These are phyloP conservation scores for Sternotherus odoratus DNA, from an alignment of 2,797 vertebrate genomes.

Conservation along the genomic window DNA sequence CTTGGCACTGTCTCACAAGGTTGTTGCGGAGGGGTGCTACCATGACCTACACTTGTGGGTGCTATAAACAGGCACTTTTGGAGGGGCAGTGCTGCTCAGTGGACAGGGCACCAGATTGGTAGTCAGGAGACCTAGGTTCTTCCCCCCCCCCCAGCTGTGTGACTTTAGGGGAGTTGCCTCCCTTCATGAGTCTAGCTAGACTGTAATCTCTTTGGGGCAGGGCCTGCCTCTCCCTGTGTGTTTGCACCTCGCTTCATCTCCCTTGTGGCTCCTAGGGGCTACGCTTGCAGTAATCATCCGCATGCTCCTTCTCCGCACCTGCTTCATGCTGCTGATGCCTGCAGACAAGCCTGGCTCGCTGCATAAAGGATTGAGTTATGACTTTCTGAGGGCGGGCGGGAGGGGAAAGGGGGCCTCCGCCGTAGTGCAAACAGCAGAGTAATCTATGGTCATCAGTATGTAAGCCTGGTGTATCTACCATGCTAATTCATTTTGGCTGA, in stretches of 20 bases:
- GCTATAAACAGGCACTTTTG: background rate
- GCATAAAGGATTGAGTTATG: background rate
- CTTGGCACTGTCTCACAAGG: fast-evolving
- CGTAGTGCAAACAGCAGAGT: background rate
- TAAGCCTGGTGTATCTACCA: background rate
- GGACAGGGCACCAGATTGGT: background rate
- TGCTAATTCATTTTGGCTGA: slow-evolving; percentile 35
- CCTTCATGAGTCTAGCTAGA: background rate
- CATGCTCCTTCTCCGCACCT: too few relatives aligned
- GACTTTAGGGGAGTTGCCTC: background rate
- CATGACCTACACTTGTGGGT: background rate
- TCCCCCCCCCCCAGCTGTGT: background rate
- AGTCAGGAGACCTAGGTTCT: background rate
- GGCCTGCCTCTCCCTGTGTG: background rate
- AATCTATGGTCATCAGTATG: slow-evolving; percentile 7
- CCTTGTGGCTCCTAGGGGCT: fast-evolving
- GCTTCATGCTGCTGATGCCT: background rate
- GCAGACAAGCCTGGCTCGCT: background rate
- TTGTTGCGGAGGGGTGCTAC: background rate
- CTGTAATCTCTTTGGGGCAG: background rate
- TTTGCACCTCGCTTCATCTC: background rate
- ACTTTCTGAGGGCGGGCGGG: background rate
- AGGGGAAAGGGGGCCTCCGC: background rate
- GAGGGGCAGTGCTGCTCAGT: background rate
- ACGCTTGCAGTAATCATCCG: background rate